Conservation (phyloP, 1,140 invertebrate genomes). For the Conopomorpha cramerella region DNA sequence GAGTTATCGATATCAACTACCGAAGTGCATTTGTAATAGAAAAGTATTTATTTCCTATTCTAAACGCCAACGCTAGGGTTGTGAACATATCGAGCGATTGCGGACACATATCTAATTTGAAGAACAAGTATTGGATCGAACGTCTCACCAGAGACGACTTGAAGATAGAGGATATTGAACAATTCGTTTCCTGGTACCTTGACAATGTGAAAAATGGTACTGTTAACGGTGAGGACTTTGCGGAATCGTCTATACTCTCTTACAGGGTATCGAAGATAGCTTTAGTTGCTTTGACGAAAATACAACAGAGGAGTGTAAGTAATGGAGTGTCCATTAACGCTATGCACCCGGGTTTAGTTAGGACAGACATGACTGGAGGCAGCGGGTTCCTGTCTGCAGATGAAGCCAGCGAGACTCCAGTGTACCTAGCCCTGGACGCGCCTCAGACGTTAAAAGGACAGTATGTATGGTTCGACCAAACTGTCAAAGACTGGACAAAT, state of each 20-base stretch:
- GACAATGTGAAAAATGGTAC: constrained; percentile 25
- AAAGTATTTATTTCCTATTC: constrained; percentile 68
- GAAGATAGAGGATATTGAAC: constrained; percentile 61
- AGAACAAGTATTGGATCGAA: constrained; percentile 57
- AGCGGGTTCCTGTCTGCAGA: constrained; percentile 67
- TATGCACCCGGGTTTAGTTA: constrained; percentile 70
- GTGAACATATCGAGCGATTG: constrained; percentile 74
- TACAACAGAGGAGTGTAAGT: constrained; percentile 70
- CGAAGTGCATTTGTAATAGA: constrained; percentile 66
- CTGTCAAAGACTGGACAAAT: constrained; percentile 38
- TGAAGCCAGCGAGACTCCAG: constrained; percentile 57
- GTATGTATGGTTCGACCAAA: constrained; percentile 45
- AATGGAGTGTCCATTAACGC: constrained; percentile 71
- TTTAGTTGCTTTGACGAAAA: constrained; percentile 63
- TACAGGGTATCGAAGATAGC: constrained; percentile 74
- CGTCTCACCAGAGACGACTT: constrained; percentile 58
- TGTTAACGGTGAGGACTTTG: constrained; percentile 39
- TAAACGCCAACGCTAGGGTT: constrained; percentile 69
- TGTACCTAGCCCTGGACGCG: constrained; percentile 37
- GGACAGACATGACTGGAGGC: constrained; percentile 73
- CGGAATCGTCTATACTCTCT: constrained; percentile 55
- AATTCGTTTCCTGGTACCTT: constrained; percentile 69
- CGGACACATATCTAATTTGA: constrained; percentile 65
- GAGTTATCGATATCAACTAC: constrained; percentile 70
- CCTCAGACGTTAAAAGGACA: constrained; percentile 31